Evolutionary conservation across 2,113 vertebrate species (phyloP).

Genomic region (Fregata magnificens): DNA sequence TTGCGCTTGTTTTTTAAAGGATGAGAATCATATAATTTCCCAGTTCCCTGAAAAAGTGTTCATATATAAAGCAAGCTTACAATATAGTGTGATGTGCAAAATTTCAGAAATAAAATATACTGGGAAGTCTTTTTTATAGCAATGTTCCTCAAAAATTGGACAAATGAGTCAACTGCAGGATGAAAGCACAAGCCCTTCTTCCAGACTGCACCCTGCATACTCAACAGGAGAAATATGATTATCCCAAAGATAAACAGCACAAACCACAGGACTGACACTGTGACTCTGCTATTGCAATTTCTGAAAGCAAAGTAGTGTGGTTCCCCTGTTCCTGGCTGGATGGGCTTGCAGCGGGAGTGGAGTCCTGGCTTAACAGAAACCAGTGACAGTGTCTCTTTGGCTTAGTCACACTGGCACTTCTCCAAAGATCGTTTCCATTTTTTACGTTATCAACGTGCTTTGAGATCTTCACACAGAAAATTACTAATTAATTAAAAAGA

Average conservation of each 20-base stretch:
- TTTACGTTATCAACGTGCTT: neutral
- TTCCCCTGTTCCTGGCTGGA: neutral
- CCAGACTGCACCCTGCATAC: neutral
- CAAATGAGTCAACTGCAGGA: neutral
- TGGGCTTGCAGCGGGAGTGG: neutral
- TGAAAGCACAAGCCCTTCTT: neutral
- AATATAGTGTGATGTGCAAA: neutral
- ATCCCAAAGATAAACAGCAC: neutral
- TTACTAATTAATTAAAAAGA: neutral
- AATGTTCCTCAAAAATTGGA: neutral
- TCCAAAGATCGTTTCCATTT: neutral
- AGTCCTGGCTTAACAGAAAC: neutral
- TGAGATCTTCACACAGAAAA: neutral
- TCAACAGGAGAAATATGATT: neutral
- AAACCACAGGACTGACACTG: neutral
- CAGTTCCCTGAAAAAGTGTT: neutral
- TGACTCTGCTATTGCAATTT: neutral
- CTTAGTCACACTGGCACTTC: neutral
- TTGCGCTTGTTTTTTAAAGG: neutral
- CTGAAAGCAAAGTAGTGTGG: neutral
- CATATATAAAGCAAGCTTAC: neutral
- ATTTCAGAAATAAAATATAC: neutral
- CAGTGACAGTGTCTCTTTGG: neutral
- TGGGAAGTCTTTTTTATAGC: neutral
- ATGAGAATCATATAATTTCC: neutral